phyloP scores from a whole-genome alignment of 2,888 invertebrate genomes.

The Icerya purchasi region DNA sequence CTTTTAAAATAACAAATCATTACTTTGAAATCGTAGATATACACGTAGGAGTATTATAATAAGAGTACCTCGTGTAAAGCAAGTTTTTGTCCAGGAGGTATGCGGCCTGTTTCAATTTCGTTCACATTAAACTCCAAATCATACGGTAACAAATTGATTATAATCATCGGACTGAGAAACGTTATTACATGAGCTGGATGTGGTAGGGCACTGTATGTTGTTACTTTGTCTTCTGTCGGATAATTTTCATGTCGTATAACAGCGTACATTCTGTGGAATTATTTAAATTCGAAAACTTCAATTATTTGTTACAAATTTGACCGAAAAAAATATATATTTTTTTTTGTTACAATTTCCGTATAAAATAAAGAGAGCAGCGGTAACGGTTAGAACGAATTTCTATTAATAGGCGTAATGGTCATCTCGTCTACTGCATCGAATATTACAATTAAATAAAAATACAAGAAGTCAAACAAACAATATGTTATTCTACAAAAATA shows the following conservation, averaged over 20 bases:
- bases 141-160: constrained; percentile 73
- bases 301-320: too few species aligned
- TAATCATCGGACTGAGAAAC: constrained; percentile 57
- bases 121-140: constrained; percentile 41
- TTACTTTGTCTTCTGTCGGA: constrained; percentile 37
- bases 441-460: too few species aligned
- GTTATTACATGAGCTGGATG: constrained; percentile 75
- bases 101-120: constrained; percentile 28
- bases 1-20: too few species aligned
- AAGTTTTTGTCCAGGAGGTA: constrained; percentile 19
- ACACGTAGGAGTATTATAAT: neutral
- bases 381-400: too few species aligned
- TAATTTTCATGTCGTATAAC: constrained; percentile 59
- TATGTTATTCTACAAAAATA: too few species aligned
- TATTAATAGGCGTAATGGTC: too few species aligned
- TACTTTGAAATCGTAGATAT: neutral
- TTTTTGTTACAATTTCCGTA: too few species aligned
- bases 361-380: too few species aligned
- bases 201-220: constrained; percentile 22
- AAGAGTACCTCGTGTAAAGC: constrained; percentile 17
- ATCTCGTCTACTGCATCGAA: too few species aligned
- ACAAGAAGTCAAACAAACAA: too few species aligned
- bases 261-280: constrained; percentile 58
- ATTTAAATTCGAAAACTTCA: too few species aligned
- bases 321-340: too few species aligned